These are phyloP conservation scores for Phenganax marumi DNA, from an alignment of 92 coral and sea anemone genomes.

Conservation along the genomic window DNA sequence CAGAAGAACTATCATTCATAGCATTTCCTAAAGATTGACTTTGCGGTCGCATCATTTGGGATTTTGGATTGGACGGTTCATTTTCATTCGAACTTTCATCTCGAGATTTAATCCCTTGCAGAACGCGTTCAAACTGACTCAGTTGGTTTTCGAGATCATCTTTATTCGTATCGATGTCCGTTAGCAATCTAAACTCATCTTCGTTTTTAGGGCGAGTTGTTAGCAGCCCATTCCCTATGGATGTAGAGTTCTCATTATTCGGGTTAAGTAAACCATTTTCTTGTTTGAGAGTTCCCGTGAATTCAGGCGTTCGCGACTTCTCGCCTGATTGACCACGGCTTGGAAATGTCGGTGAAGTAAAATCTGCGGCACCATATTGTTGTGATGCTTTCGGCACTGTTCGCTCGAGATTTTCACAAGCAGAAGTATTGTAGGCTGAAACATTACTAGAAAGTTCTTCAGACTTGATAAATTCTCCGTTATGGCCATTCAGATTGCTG, in stretches of 20 bases:
- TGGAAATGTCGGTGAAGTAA: slow-evolving; percentile 29
- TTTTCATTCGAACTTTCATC: slow-evolving; percentile 27
- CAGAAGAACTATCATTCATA: slow-evolving; percentile 25
- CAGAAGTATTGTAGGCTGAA: slow-evolving; percentile 27
- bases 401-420: slow-evolving; percentile 35
- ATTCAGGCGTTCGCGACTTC: slow-evolving; percentile 29
- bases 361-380: slow-evolving; percentile 21
- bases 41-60: slow-evolving; percentile 3
- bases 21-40: slow-evolving; percentile 32
- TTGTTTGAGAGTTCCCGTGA: slow-evolving; percentile 35
- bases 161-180: slow-evolving; percentile 7
- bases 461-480: slow-evolving; percentile 19
- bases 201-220: slow-evolving; percentile 15
- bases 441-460: slow-evolving; percentile 24
- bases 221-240: slow-evolving; percentile 14
- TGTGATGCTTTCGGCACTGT: slow-evolving; percentile 28
- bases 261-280: slow-evolving; percentile 39
- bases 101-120: slow-evolving; percentile 38
- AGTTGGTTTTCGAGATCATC: slow-evolving; percentile 32
- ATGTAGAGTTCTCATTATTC: slow-evolving; percentile 4
- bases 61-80: slow-evolving; percentile 7
- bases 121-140: slow-evolving; percentile 38
- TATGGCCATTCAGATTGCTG: background rate
- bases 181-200: slow-evolving; percentile 15
- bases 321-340: slow-evolving; percentile 45